A percentile compares a stretch with the other conserved stretches of the same genome.
phyloP scores from a whole-genome alignment of 2,888 invertebrate genomes.

The Lysandra bellargus region DNA sequence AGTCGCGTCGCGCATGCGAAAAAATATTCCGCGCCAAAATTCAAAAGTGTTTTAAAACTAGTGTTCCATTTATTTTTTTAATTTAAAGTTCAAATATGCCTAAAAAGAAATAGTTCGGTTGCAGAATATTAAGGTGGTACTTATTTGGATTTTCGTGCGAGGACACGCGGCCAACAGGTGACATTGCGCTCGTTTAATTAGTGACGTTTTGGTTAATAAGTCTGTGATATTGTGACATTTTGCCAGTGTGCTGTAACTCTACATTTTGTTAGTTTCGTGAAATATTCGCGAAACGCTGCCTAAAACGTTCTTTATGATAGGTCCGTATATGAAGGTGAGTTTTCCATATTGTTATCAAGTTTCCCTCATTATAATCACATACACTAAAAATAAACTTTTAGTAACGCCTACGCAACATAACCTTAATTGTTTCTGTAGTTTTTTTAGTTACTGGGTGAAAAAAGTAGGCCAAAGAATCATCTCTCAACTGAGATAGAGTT shows the following conservation, averaged over 20 bases:
- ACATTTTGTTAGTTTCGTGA: conserved; percentile 70
- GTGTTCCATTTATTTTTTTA: conserved; percentile 44
- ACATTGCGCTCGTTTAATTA: conserved; percentile 58
- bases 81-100: conserved; percentile 58
- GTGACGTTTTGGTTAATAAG: conserved; percentile 56
- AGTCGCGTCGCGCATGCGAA: conserved; percentile 58
- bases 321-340: conserved; percentile 80
- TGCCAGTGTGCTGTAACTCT: conserved; percentile 55
- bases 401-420: conserved; percentile 20
- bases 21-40: conserved; percentile 67
- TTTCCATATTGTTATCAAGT: conserved; percentile 39
- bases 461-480: conserved; percentile 20
- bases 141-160: conserved; percentile 41
- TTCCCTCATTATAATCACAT: not conserved
- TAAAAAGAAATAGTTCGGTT: conserved; percentile 67
- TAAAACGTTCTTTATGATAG: conserved; percentile 77
- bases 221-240: conserved; percentile 67
- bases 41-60: conserved; percentile 50
- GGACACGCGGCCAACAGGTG: conserved; percentile 58
- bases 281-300: conserved; percentile 72
- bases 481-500: not conserved
- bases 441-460: conserved; percentile 14
- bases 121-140: conserved; percentile 25
- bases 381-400: not conserved
- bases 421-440: not conserved